Base-by-base conservation (phyloP, 2,113 vertebrate genomes). In the Mesitornis unicolor region DNA sequence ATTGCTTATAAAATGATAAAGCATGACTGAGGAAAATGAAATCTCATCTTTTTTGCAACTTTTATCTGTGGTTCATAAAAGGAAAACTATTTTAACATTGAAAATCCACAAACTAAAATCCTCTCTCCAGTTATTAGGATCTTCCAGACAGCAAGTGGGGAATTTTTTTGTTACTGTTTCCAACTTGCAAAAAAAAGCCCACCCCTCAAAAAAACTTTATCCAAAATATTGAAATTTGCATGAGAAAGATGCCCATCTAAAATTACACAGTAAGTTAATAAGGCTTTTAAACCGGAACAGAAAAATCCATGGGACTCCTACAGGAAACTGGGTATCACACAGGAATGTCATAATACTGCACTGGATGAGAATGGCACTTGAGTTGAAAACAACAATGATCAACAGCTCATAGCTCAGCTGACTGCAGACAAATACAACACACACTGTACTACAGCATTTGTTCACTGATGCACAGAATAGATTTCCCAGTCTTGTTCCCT, bases 351-450 rank as follows among this genome's bases (percentile, higher is more conserved):
- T 96, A 98, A 98, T 97, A 98, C 98, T 97, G 97, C 95, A 93
- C 92, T 96, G 95, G 84, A 89, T 96, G 96, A 92, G 97, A 92
- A 98, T 98, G 98, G 99, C 98, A 99, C 98, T 99, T 98, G 83
- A 98, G 98, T 98, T 97, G 96, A 96, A 97, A 97, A 98, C 97
- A 98, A 98, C 97, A 97, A 97, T 93, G 98, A 98, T 97, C 98
- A 97, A 98, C 97, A 98, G 97, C 97, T 98, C 98, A 98, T 97
- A 98, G 98, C 98, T 99, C 96, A 97, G 98, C 97, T 98, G 97
- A 98, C 98, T 98, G 98, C 98, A 98, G 97, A 99, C 98, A 98
- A 97, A 98, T 95, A 98, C 98, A 89, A 98, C 97, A 98, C 98
- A 90, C 97, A 98, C 97, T 98, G 98, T 98, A 99, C 98, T 98